Percentiles rank a stretch among this genome's conserved stretches.
These are phyloP conservation scores for Catostomus latipinnis DNA, from an alignment of 2,797 vertebrate species.

Conservation along the genomic window DNA sequence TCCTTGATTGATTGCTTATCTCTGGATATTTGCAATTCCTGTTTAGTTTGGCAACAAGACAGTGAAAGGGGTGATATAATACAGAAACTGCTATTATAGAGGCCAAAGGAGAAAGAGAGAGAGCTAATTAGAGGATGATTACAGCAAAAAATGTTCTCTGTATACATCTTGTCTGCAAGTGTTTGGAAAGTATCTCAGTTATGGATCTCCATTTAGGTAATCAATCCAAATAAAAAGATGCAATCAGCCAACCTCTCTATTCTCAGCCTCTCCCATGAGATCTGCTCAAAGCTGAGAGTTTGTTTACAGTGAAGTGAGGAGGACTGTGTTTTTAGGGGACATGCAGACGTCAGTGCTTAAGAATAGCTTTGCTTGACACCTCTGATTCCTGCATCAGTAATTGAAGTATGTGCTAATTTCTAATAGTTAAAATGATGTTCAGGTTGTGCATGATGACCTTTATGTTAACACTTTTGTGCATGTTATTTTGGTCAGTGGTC, in stretches of 20 bases:
- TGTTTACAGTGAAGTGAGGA: slow-evolving; percentile 18
- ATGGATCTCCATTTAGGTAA: slow-evolving; percentile 4
- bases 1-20: slow-evolving; percentile 31
- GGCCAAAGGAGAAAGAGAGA: slow-evolving; percentile 4
- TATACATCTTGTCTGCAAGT: slow-evolving; percentile 2
- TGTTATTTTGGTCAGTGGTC: too few species aligned
- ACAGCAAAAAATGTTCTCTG: neutral
- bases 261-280: slow-evolving; percentile 14
- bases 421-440: neutral
- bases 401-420: neutral
- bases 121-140: slow-evolving; percentile 16
- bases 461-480: too few species aligned
- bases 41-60: slow-evolving; percentile 47
- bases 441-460: neutral
- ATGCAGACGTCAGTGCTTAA: neutral
- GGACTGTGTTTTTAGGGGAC: neutral
- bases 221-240: slow-evolving; percentile 20
- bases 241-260: slow-evolving; percentile 11
- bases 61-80: slow-evolving; percentile 25
- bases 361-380: neutral
- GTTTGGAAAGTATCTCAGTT: slow-evolving; percentile 5
- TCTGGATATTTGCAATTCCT: slow-evolving; percentile 32
- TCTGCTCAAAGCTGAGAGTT: slow-evolving; percentile 5
- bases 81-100: slow-evolving; percentile 7
- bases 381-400: neutral